Percentiles rank a stretch among this genome's conserved stretches.
Conservation (phyloP, 2,797 vertebrate genomes). For the Rhynchonycteris naso region DNA sequence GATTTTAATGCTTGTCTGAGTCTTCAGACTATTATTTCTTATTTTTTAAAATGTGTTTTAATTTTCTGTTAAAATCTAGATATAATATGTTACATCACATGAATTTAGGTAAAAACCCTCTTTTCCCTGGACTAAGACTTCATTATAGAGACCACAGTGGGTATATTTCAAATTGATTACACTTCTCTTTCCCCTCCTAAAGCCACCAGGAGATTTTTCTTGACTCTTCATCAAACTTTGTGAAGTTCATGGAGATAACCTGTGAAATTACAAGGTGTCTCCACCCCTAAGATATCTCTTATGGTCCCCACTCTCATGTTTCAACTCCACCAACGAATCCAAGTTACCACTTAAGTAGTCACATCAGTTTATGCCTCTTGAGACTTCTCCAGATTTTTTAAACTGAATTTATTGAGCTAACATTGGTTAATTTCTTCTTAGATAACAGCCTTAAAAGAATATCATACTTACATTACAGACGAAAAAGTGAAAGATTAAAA, state of each 20-base stretch:
- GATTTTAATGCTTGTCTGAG: background rate
- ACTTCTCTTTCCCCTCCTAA: background rate
- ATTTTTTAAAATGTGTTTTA: background rate
- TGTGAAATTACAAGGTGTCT: background rate
- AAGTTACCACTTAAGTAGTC: background rate
- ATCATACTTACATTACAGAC: background rate
- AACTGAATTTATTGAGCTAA: too few species aligned
- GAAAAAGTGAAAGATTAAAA: conserved; percentile 25
- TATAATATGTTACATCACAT: background rate
- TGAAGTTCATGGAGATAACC: background rate
- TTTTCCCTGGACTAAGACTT: background rate
- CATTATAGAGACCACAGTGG: background rate
- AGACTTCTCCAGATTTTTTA: background rate
- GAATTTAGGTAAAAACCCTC: background rate
- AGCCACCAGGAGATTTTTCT: background rate
- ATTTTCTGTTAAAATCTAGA: background rate
- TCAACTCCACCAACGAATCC: background rate
- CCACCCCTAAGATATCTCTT: background rate
- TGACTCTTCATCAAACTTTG: background rate
- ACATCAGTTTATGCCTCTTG: background rate
- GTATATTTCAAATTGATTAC: background rate
- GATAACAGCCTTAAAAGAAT: background rate
- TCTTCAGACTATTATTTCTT: background rate
- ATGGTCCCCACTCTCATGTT: background rate
- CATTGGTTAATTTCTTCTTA: background rate